phyloP scores from a whole-genome alignment of 2,888 invertebrate species.

The Athripsodes cinereus region DNA sequence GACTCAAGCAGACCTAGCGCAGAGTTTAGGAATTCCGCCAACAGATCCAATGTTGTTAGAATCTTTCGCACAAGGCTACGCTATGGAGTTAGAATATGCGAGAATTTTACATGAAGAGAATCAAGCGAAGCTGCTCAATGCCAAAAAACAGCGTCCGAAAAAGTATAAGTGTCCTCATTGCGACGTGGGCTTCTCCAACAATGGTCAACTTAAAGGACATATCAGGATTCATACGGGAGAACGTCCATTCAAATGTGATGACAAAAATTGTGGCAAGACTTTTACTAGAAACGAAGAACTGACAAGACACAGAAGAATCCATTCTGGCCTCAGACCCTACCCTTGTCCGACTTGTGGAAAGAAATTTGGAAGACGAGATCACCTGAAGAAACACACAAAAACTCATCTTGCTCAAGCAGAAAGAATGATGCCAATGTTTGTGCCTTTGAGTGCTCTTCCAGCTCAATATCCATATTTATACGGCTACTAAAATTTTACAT shows the following conservation, averaged over 20 bases:
- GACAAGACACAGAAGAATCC: constrained; percentile 86
- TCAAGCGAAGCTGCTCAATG: constrained; percentile 58
- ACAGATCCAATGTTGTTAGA: constrained; percentile 43
- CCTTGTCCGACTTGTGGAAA: constrained; percentile 86
- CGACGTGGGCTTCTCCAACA: constrained; percentile 88
- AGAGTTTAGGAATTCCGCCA: constrained; percentile 44
- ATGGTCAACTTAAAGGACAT: constrained; percentile 87
- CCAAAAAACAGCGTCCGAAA: constrained; percentile 77
- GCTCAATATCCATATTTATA: constrained; percentile 50
- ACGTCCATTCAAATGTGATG: constrained; percentile 82
- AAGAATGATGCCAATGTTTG: constrained; percentile 55
- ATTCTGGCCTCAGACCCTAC: constrained; percentile 80
- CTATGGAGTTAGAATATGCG: constrained; percentile 64
- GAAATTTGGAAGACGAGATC: constrained; percentile 89
- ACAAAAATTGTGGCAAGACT: constrained; percentile 78
- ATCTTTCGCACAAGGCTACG: constrained; percentile 49
- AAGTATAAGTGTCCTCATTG: constrained; percentile 89
- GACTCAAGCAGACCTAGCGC: constrained; percentile 42
- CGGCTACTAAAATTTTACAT: constrained; percentile 46
- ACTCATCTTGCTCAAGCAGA: constrained; percentile 67
- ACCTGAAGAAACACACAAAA: constrained; percentile 87
- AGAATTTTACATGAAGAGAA: constrained; percentile 66
- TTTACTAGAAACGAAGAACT: constrained; percentile 90
- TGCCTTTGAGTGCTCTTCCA: constrained; percentile 51
- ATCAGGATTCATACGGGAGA: constrained; percentile 90